Conservation (phyloP, 2,113 vertebrate genomes). For the Mus spicilegus region DNA sequence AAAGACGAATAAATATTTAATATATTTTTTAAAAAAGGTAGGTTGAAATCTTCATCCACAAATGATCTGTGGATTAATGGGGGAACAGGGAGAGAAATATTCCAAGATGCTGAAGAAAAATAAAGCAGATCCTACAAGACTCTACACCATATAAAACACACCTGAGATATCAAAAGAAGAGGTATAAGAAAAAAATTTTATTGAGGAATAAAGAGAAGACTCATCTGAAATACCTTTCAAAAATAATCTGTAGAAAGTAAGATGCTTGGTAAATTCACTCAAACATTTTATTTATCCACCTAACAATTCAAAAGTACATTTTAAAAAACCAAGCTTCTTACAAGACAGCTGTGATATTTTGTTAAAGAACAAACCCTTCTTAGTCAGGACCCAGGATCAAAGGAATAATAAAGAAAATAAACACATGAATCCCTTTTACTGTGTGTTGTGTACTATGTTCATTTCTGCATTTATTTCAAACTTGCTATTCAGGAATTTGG, state of each 20-base stretch:
- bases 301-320: background rate
- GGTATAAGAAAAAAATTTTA: background rate
- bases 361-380: conserved; percentile 13
- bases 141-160: background rate
- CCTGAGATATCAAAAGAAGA: background rate
- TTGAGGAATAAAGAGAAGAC: conserved; percentile 20
- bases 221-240: background rate
- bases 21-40: background rate
- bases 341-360: background rate
- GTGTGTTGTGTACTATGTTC: background rate
- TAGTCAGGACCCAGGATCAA: background rate
- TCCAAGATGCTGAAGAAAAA: background rate
- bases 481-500: background rate
- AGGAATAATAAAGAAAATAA: background rate
- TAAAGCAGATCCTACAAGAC: background rate
- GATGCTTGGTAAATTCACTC: background rate
- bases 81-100: background rate
- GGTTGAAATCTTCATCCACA: background rate
- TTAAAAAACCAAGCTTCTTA: conserved; percentile 15
- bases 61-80: background rate
- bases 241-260: conserved; percentile 9
- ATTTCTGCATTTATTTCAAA: conserved; percentile 11
- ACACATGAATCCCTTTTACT: background rate
- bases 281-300: conserved; percentile 25
- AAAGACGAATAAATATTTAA: background rate